These are phyloP conservation scores for Dusona sp. DNA, from an alignment of 2,888 invertebrate species.

Conservation along the genomic window DNA sequence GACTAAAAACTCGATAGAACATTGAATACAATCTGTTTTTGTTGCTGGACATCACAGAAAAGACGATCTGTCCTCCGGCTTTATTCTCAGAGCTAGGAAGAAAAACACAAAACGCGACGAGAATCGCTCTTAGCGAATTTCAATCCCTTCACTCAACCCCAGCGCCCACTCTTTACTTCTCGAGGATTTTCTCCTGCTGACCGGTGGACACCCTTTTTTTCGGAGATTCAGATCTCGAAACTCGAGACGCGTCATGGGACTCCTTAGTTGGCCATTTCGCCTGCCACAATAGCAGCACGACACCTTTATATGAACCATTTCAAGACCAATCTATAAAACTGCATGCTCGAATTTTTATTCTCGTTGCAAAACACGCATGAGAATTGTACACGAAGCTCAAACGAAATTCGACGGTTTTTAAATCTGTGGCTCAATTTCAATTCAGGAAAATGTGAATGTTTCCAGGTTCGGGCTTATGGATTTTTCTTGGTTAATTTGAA, in stretches of 20 bases:
- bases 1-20: not conserved
- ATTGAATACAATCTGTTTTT: constrained; percentile 24
- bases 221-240: constrained; percentile 68
- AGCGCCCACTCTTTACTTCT: constrained; percentile 68
- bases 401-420: not conserved
- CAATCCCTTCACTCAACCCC: constrained; percentile 55
- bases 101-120: constrained; percentile 65
- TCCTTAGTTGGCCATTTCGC: constrained; percentile 65
- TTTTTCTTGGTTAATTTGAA: not conserved
- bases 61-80: constrained; percentile 37
- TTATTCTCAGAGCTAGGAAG: constrained; percentile 27
- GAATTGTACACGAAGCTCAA: not conserved
- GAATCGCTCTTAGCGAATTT: constrained; percentile 65
- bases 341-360: not conserved
- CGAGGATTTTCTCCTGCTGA: constrained; percentile 48
- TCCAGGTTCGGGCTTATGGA: not conserved
- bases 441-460: not conserved
- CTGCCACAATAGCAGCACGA: constrained; percentile 53
- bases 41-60: constrained; percentile 58
- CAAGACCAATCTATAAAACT: not conserved
- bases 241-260: constrained; percentile 66
- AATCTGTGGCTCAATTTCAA: not conserved
- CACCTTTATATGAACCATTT: constrained; percentile 4
- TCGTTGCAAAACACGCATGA: not conserved
- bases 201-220: constrained; percentile 43